phyloP scores from a whole-genome alignment of 2,797 vertebrate species.

The Gambelia wislizenii region DNA sequence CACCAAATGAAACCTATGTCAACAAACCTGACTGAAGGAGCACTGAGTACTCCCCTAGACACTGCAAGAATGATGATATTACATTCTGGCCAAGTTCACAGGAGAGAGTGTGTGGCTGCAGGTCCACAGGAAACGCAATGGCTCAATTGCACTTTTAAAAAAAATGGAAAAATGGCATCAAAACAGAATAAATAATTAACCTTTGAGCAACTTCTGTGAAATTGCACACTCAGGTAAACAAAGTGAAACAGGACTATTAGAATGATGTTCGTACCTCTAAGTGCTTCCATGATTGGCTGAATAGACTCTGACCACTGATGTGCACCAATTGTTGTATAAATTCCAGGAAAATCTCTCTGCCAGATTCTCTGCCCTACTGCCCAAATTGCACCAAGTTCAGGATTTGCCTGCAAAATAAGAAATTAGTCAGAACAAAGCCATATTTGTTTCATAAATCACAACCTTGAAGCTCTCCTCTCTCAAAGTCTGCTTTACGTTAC shows the following conservation, averaged over 20 bases:
- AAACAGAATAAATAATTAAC: background rate
- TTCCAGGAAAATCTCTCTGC: slow-evolving; percentile 96
- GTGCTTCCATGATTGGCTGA: slow-evolving; percentile 94
- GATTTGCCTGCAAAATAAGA: slow-evolving; percentile 84
- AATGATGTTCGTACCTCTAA: slow-evolving; percentile 85
- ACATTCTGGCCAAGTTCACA: too few relatives aligned
- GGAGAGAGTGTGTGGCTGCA: too few relatives aligned
- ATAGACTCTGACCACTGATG: slow-evolving; percentile 95
- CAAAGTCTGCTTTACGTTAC: background rate
- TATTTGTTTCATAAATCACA: background rate
- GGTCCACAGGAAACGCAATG: too few relatives aligned
- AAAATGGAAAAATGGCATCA: background rate
- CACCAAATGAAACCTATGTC: too few relatives aligned
- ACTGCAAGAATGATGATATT: too few relatives aligned
- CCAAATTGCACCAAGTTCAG: slow-evolving; percentile 92
- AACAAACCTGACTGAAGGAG: too few relatives aligned
- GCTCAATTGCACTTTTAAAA: background rate
- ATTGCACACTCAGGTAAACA: background rate
- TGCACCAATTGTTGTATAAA: slow-evolving; percentile 89
- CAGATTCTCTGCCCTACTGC: slow-evolving; percentile 95
- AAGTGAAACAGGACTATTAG: background rate
- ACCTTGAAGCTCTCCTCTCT: too few relatives aligned
- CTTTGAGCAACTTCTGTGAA: background rate
- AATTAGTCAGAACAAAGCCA: background rate
- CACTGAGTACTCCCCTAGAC: too few relatives aligned